Percentiles rank a stretch among this genome's conserved stretches.
These are phyloP conservation scores for Musca domestica DNA, from an alignment of 1,140 invertebrate species.

Conservation along the genomic window DNA sequence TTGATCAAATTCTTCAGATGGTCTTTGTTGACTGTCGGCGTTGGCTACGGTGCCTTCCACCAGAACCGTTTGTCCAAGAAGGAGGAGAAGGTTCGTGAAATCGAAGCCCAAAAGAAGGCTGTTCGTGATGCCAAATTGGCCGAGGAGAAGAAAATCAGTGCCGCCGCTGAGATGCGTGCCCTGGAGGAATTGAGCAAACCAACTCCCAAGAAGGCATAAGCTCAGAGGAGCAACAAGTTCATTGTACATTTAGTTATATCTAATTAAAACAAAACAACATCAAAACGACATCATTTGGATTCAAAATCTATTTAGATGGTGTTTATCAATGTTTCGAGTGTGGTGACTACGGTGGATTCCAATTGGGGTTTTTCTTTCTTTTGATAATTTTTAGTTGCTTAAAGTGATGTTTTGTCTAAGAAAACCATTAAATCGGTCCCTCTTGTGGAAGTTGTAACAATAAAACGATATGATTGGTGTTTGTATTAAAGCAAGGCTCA, in stretches of 20 bases:
- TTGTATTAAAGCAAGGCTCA: too few species aligned
- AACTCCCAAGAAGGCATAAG: slow-evolving; percentile 12
- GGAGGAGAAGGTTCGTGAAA: slow-evolving; percentile 64
- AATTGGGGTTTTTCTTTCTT: too few species aligned
- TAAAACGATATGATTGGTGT: too few species aligned
- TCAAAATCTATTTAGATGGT: neutral
- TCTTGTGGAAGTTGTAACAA: too few species aligned
- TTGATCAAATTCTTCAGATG: slow-evolving; percentile 72
- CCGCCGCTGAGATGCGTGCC: slow-evolving; percentile 51
- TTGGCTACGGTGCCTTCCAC: slow-evolving; percentile 69
- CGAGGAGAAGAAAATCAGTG: slow-evolving; percentile 62
- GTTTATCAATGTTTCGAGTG: neutral
- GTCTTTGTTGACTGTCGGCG: slow-evolving; percentile 66
- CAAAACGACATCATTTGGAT: slow-evolving; percentile 7
- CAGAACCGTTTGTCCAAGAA: slow-evolving; percentile 67
- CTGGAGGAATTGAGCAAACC: slow-evolving; percentile 31
- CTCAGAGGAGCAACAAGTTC: neutral
- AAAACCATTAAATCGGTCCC: too few species aligned
- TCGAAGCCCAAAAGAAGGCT: slow-evolving; percentile 65
- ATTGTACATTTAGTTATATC: slow-evolving; percentile 5
- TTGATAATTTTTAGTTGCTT: too few species aligned
- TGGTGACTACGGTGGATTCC: neutral
- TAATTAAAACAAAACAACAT: slow-evolving; percentile 6
- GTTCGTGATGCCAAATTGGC: slow-evolving; percentile 68
- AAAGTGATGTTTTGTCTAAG: too few species aligned